These are phyloP conservation scores for Platichthys flesus DNA, from an alignment of 2,113 vertebrate species.

Conservation along the genomic window DNA sequence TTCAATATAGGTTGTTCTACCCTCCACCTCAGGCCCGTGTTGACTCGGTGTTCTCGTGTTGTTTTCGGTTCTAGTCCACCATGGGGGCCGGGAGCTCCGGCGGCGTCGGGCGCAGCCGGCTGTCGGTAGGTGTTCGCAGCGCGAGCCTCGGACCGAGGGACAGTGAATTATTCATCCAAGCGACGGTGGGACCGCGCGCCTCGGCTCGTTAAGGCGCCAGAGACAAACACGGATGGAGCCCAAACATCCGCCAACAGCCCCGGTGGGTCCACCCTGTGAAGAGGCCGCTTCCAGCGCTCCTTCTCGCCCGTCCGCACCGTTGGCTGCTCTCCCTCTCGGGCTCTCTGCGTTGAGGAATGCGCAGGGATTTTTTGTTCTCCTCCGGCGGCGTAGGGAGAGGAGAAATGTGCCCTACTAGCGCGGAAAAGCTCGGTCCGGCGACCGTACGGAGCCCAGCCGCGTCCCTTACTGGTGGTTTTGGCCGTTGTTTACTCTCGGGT, in stretches of 20 bases:
- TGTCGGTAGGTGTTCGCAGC: constrained; percentile 39
- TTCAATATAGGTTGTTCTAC: not conserved
- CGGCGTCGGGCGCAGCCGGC: constrained; percentile 58
- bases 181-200: constrained; percentile 66
- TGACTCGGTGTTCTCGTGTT: not conserved
- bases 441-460: not conserved
- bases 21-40: constrained; percentile 5
- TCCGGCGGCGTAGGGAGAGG: constrained; percentile 8
- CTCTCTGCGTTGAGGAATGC: constrained; percentile 73
- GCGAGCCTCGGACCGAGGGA: constrained; percentile 45
- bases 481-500: constrained; percentile 6
- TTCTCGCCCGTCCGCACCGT: constrained; percentile 17
- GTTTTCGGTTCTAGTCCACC: constrained; percentile 71
- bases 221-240: constrained; percentile 25
- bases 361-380: constrained; percentile 20
- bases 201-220: constrained; percentile 46
- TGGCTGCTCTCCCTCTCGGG: constrained; percentile 31
- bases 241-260: not conserved
- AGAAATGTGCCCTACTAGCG: not conserved
- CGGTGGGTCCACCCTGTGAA: constrained; percentile 16
- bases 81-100: constrained; percentile 74
- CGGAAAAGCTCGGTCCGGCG: constrained; percentile 4
- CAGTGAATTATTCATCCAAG: constrained; percentile 76
- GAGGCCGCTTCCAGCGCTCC: constrained; percentile 46
- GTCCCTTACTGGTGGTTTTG: not conserved